Evolutionary conservation across 1,140 invertebrate genomes (phyloP), one percentile per base, ranked within the genome.

Genomic region (Chionoecetes opilio): DNA sequence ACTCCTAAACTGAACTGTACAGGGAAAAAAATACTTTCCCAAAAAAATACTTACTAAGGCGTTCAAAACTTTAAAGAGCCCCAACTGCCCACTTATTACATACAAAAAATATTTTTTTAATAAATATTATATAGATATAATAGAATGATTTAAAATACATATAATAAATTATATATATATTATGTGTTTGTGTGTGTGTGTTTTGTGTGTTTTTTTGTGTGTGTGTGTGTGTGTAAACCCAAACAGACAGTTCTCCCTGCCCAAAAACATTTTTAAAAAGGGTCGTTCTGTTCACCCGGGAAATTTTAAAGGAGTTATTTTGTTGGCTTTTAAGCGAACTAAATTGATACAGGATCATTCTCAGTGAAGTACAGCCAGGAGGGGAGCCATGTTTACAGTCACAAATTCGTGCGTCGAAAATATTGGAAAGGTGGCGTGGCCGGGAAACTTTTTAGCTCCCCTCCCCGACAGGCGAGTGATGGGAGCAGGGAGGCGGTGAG

Each of bases 111-210:
- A n/a, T n/a, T n/a, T n/a, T n/a, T n/a, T n/a, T n/a, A n/a, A 86
- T 86, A 86, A n/a, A 86, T 86, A 88, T 88, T 88, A 88, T 88
- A 88, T 88, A 88, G 9, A 88, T 88, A 88, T 88, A 88, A 34
- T 34, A 34, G 34, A 34, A 88, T 88, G 34, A 34, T 34, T 88
- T 34, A 34, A 88, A 34, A 88, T 88, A 88, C 34, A 88, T 88
- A 88, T 89, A 37, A 41, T 3, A 5, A 89, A 41, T 41, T 89
- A 41, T 89, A 89, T 89, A 89, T 89, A 38, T 89, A 89, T 89
- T 89, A 41, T 89, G n/a, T 89, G n/a, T 89, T 8, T 89, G n/a
- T 89, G n/a, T 89, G n/a, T 89, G n/a, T 89, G n/a, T 89, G n/a
- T 89, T 8, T 8, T 89, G n/a, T 89, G n/a, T 89, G n/a, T 89